Evolutionary conservation across 1,140 invertebrate species (phyloP), one percentile per base, ranked within the genome.

Genomic region (Zaprionus ornatus): DNA sequence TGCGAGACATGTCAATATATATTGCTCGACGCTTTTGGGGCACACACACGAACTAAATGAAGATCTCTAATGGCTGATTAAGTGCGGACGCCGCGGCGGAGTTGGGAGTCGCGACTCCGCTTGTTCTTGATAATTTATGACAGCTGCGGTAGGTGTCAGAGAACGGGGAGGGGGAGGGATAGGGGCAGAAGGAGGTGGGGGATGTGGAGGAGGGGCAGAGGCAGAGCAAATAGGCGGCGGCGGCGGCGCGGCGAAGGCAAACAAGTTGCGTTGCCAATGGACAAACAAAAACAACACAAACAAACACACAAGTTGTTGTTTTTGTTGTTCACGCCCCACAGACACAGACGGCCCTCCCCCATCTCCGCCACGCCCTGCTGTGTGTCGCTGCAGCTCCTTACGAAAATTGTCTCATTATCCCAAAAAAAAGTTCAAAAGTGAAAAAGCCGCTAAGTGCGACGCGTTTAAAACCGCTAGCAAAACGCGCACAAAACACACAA

Each of bases 21-120:
- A 17, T 17, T 45, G 0, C 40, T 45, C 40, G 40, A 45, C 5
- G 5, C 29, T 42, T 72, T 79, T 80, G 80, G 62, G 70, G 77
- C 69, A 77, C 81, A 77, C 71, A 57, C 81, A 71, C 70, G 66
- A 60, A 63, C 56, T 63, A 62, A 84, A 85, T 88, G 71, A 90
- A 87, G 84, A 87, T 87, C 80, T 88, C 71, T 73, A 88, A 90
- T 81, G 68, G 70, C 69, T 84, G 84, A 88, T 88, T 88, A 84
- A 78, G 52, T 74, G 82, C 71, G 78, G 40, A 45, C 40, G 55
- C 42, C 29, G 50, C 40, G 42, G 9, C 29, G 32, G 56, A 42
- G n/a, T 62, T 52, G 55, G 40, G 61, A 68, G 74, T 59, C 23
- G 37, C 37, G 40, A 42, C 15, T 42, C n/a, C 45, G 40, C 71